Evolutionary conservation across 2,888 invertebrate genomes (phyloP).

Genomic region (Lycophotia porphyrea): DNA sequence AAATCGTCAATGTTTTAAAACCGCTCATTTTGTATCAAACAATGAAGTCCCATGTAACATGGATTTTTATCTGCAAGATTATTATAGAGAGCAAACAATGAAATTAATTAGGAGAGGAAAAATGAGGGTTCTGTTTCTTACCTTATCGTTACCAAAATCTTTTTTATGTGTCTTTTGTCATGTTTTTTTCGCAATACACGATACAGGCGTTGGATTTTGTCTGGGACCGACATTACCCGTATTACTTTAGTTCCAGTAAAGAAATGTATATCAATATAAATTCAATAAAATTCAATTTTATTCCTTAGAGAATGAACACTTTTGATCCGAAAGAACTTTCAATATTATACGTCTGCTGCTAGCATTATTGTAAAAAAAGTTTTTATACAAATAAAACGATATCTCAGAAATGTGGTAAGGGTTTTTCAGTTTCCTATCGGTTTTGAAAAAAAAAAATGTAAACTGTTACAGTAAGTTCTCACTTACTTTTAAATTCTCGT

Average conservation of each 20-base stretch:
- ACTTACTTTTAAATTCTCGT: not conserved
- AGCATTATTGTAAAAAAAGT: constrained; percentile 13
- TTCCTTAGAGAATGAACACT: constrained; percentile 13
- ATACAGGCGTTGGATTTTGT: not conserved
- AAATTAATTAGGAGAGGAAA: not conserved
- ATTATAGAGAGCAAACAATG: not conserved
- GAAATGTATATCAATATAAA: constrained; percentile 12
- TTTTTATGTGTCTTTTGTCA: not conserved
- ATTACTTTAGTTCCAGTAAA: not conserved
- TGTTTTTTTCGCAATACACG: no score
- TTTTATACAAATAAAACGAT: constrained; percentile 13
- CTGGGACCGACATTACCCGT: not conserved
- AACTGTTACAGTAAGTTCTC: not conserved
- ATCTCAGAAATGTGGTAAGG: not conserved
- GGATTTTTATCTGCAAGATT: not conserved
- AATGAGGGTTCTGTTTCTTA: not conserved
- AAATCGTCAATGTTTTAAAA: not conserved
- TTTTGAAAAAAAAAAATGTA: not conserved
- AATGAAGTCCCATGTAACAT: not conserved
- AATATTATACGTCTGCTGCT: constrained; percentile 32
- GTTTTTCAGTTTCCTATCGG: not conserved
- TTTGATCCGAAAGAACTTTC: constrained; percentile 11
- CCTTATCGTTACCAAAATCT: no score
- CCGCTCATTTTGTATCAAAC: not conserved
- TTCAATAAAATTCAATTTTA: constrained; percentile 25